Evolutionary conservation across 1,140 invertebrate genomes (phyloP), one percentile per base, ranked within the genome.

Genomic region (Aphelenchoides besseyi): DNA sequence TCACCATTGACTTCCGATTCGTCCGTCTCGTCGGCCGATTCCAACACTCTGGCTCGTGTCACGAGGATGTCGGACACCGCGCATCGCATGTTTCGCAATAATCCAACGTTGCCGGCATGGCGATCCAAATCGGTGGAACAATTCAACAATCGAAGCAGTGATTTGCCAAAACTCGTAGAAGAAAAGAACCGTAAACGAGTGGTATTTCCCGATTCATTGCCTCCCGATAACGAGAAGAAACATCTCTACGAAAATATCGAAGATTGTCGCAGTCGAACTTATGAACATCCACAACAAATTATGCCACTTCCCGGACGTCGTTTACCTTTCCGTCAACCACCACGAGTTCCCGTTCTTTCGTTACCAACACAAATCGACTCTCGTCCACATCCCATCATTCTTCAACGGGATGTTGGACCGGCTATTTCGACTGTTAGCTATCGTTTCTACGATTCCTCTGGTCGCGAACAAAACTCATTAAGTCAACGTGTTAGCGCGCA

Each of bases 211-310:
- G 55, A 59, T 33, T 8, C 5, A 8, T 33, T 59, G 26, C 55
- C 18, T 28, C 55, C 5, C 5, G 5, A 33, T 5, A 5, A 59
- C 5, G 41, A 48, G 41, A 48, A 48, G 41, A 12, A 12, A 23
- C 55, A 59, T 23, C 5, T 59, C 18, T 59, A 59, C 18, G 55
- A 59, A 33, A 59, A 59, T 23, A 59, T 59, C 55, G 55, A 59
- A 8, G 55, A 59, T 28, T 59, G 55, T 23, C 55, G 32, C 5
- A 18, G 12, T 5, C 5, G 18, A 59, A 18, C 5, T 8, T 5
- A 8, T 33, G 55, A 59, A 33, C 55, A 59, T 33, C 55, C 55
- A 23, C 55, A 18, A 8, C 5, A 59, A 33, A 59, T 59, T 33
- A 5, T 59, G 5, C 55, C 55, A 33, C 55, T 59, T 8, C 55